Evolutionary conservation across 2,888 invertebrate genomes (phyloP).

Genomic region (Acrocera orbiculus): DNA sequence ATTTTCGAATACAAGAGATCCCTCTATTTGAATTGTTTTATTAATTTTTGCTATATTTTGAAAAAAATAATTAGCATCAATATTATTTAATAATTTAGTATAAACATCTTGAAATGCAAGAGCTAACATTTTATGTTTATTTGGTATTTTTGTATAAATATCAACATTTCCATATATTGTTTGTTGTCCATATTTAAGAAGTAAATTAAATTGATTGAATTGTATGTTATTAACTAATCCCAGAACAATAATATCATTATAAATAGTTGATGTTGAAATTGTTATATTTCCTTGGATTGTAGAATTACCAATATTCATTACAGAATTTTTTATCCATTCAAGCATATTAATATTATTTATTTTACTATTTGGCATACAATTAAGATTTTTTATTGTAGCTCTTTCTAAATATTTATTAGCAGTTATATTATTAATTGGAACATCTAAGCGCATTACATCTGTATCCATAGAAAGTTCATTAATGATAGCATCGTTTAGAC

Average conservation of each 20-base stretch:
- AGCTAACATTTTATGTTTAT: conserved; percentile 17
- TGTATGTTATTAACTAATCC: conserved; percentile 27
- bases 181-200: conserved; percentile 21
- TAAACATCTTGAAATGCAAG: conserved; percentile 21
- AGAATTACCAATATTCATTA: conserved; percentile 26
- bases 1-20: conserved; percentile 19
- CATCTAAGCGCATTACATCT: conserved; percentile 34
- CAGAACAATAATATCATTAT: conserved; percentile 19
- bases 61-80: conserved; percentile 24
- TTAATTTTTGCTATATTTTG: conserved; percentile 16
- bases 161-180: conserved; percentile 16
- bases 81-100: conserved; percentile 22
- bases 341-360: conserved; percentile 33
- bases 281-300: conserved; percentile 32
- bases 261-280: conserved; percentile 20
- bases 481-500: conserved; percentile 25
- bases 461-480: conserved; percentile 35
- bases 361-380: conserved; percentile 17
- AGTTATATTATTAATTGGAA: conserved; percentile 26
- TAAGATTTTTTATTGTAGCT: conserved; percentile 26
- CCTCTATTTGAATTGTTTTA: conserved; percentile 6
- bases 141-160: conserved; percentile 16
- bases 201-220: conserved; percentile 28
- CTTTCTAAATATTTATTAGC: conserved; percentile 28
- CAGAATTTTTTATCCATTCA: conserved; percentile 32